These are phyloP conservation scores for Agrilus biguttatus DNA, from an alignment of 2,888 invertebrate species.

Conservation along the genomic window DNA sequence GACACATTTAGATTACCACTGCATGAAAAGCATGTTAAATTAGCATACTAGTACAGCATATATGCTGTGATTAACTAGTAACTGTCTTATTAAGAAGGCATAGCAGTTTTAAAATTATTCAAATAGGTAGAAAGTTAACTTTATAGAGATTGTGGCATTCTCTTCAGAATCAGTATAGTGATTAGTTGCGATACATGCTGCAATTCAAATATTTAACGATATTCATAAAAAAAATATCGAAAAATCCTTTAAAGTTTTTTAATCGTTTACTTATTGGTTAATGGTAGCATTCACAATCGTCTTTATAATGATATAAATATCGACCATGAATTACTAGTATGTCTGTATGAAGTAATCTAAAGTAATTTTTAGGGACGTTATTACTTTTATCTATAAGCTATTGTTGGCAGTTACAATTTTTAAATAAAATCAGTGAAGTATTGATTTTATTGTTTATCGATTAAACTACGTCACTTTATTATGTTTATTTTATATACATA, in stretches of 20 bases:
- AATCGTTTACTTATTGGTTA: slow-evolving; percentile 53
- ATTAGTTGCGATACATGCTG: too few species aligned
- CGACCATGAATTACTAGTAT: slow-evolving; percentile 46
- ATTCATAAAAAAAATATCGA: slow-evolving; percentile 42
- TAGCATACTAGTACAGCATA: too few species aligned
- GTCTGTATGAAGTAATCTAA: slow-evolving; percentile 33
- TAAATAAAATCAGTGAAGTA: slow-evolving; percentile 9
- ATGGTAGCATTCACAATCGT: slow-evolving; percentile 53
- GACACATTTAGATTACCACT: too few species aligned
- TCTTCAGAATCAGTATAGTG: slow-evolving; percentile 41
- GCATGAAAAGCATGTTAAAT: too few species aligned
- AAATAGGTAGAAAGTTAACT: too few species aligned
- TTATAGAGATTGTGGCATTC: slow-evolving; percentile 19
- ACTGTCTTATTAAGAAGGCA: too few species aligned
- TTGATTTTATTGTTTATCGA: too few species aligned
- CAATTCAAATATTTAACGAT: slow-evolving; percentile 40
- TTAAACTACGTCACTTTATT: too few species aligned
- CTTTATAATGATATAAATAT: slow-evolving; percentile 55
- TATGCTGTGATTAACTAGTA: too few species aligned
- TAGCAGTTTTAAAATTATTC: too few species aligned
- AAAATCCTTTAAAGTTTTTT: slow-evolving; percentile 53
- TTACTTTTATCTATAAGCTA: not conserved
- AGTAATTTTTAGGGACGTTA: slow-evolving; percentile 29
- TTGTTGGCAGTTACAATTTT: slow-evolving; percentile 23
- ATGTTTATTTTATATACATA: too few species aligned